Base-by-base conservation (phyloP, 2,113 vertebrate species). In the Cavia porcellus region DNA sequence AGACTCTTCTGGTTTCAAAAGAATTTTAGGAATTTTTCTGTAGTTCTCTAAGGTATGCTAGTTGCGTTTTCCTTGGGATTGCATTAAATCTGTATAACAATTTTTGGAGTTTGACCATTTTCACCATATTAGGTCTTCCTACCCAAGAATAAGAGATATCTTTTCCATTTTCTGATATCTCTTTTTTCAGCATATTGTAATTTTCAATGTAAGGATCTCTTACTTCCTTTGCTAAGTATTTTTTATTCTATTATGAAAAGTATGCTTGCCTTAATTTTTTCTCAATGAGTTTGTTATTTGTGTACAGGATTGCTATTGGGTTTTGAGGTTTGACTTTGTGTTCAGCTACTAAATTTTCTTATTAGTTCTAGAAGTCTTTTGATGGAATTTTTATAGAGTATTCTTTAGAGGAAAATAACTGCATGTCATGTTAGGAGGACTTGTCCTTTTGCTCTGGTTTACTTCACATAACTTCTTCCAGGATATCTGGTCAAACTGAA, bases 391-490 rank as follows among this genome's bases (percentile, higher is more conserved):
- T 38, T 70, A 50, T 70, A n/a, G 35, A n/a, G 68, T 70, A 38
- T 8, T 38, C 47, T 52, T 52, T 32, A 52, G 77, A 80, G 30
- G 8, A 35, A 79, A 92, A 55, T 66, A 83, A 95, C 91, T 93
- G 91, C 57, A 52, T 55, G 20, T 92, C 61, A 32, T 82, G 28
- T 72, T 87, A 92, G 45, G 50, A 89, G 30, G 28, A 12, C 50
- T 92, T 59, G 68, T 32, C n/a, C 55, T 86, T 89, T 93, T 28
- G 24, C 32, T 64, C 42, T 89, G 47, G 91, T 95, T 92, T 90
- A 61, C n/a, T 96, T 52, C 87, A 45, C 42, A 19, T 89, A 85
- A 75, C 50, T 94, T 94, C 55, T 94, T 92, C 80, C 66, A 70
- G 42, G 9, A 22, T 86, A 59, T 92, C 89, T 95, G 90, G 64